phyloP scores from a whole-genome alignment of 2,113 vertebrate genomes.

The Erinaceus europaeus region DNA sequence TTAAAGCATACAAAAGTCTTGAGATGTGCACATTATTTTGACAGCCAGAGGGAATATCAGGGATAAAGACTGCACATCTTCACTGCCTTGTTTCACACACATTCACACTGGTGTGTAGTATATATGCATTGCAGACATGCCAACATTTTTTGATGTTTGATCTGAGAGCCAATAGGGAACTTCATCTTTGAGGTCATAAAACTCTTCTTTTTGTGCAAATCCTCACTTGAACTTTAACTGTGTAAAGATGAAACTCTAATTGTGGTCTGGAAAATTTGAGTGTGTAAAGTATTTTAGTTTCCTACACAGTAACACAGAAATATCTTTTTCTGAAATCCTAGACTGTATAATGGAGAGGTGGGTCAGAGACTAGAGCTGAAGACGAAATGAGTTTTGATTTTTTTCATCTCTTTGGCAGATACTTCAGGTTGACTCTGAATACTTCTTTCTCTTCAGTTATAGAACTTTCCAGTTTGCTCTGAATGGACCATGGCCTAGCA shows the following conservation, averaged over 20 bases:
- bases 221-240: background rate
- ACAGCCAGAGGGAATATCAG: background rate
- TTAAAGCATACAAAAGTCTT: background rate
- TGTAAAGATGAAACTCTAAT: background rate
- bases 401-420: background rate
- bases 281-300: background rate
- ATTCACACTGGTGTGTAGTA: background rate
- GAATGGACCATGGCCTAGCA: background rate
- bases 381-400: background rate
- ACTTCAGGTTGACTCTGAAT: background rate
- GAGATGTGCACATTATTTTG: background rate
- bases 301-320: background rate
- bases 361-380: background rate
- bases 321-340: background rate
- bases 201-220: background rate
- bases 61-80: background rate
- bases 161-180: background rate
- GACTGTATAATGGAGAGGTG: background rate
- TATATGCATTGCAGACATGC: background rate
- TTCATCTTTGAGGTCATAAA: background rate
- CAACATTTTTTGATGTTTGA: background rate
- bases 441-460: background rate
- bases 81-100: background rate
- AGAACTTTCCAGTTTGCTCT: background rate
- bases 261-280: background rate